Evolutionary conservation across 2,113 vertebrate genomes (phyloP), one percentile per base, ranked within the genome.

Genomic region (Rana temporaria): DNA sequence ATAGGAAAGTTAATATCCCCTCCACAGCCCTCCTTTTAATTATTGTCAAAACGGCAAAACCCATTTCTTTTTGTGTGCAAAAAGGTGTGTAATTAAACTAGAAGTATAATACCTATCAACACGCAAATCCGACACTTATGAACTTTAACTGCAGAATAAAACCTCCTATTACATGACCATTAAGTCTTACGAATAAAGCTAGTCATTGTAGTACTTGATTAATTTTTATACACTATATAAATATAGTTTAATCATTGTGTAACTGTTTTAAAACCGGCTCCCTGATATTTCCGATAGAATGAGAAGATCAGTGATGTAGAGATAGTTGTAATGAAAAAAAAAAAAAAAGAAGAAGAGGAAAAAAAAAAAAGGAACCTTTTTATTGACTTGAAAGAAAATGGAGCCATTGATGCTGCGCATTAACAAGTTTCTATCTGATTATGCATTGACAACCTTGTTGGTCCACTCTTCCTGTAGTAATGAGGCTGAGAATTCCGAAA

Each of bases 141-240:
- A 93, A 94, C 93, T 93, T 95, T 93, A 95, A 94, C 92, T 93
- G 93, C 94, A 89, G 92, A 93, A 93, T 95, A 94, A 95, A 94
- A 94, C 91, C 92, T 93, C 92, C 94, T 92, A 94, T 94, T 95
- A 95, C 92, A 94, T 93, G 93, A 95, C 93, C 93, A 93, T 94
- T 95, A 95, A 94, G 86, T 94, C 90, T 94, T 94, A 94, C 92
- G 93, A 92, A 94, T 93, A 93, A 94, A 91, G 90, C 90, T 89
- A 91, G 93, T 93, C 91, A 92, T 90, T 90, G 88, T 90, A 90
- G 92, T 88, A 93, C 91, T 93, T 93, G 93, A 93, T 94, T 94
- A 93, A 93, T 93, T 94, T 94, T 94, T 93, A 94, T 91, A 89
- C 92, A 94, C 93, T 93, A 89, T 65, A 24, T 84, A 85, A 82